phyloP scores from a whole-genome alignment of 1,140 invertebrate genomes.

The Zelostemma sp. region DNA sequence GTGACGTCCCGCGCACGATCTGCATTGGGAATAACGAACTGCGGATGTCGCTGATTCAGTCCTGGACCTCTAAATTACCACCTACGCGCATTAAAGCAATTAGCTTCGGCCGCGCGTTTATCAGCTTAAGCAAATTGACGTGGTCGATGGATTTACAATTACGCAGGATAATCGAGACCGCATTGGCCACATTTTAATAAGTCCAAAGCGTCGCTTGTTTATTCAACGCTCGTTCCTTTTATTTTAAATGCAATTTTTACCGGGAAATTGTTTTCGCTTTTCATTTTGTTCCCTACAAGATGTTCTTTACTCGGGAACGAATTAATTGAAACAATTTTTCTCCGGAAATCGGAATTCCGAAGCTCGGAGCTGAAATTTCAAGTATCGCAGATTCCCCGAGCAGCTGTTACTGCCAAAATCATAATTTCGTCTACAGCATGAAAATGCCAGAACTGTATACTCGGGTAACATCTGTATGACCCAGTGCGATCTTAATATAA shows the following conservation, averaged over 20 bases:
- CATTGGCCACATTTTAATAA: too few relatives aligned
- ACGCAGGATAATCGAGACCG: not conserved
- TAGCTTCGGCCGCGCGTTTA: slow-evolving; percentile 34
- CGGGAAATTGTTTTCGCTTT: too few relatives aligned
- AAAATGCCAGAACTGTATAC: slow-evolving; percentile 38
- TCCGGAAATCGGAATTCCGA: not conserved
- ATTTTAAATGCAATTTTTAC: too few relatives aligned
- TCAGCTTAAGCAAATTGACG: slow-evolving; percentile 38
- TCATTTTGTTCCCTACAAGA: too few relatives aligned
- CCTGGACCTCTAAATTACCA: slow-evolving; percentile 26
- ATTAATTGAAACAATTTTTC: too few relatives aligned
- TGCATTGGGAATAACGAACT: slow-evolving; percentile 50
- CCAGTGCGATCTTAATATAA: slow-evolving; percentile 44
- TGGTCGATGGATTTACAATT: slow-evolving; percentile 38
- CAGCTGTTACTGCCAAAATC: slow-evolving; percentile 45
- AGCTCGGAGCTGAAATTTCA: slow-evolving; percentile 13
- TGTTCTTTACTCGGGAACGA: too few relatives aligned
- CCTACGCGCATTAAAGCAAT: slow-evolving; percentile 45
- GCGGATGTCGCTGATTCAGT: slow-evolving; percentile 36
- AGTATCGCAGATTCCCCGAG: slow-evolving; percentile 31
- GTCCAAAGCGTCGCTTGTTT: too few relatives aligned
- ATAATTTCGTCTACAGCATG: slow-evolving; percentile 42
- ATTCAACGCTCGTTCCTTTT: too few relatives aligned
- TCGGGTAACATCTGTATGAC: slow-evolving; percentile 47
- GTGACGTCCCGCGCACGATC: slow-evolving; percentile 37